Evolutionary conservation across 2,888 invertebrate genomes (phyloP).

Genomic region (Melanargia galathea): DNA sequence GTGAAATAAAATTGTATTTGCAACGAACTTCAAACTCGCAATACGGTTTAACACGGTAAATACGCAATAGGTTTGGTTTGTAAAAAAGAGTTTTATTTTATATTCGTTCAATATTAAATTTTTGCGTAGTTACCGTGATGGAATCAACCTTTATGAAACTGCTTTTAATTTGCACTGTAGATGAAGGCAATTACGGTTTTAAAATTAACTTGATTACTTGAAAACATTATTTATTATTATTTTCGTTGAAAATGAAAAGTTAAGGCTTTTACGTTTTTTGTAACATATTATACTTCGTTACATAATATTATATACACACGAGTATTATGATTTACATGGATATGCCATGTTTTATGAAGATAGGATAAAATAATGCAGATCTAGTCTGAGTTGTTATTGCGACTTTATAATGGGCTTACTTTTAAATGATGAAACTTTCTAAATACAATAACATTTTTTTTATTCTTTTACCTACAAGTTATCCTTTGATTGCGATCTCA

Average conservation of each 20-base stretch:
- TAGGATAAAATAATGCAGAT: background rate
- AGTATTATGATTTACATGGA: too few species aligned
- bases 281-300: too few species aligned
- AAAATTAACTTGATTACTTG: background rate
- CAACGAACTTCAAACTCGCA: slow-evolving; percentile 18
- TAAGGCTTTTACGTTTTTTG: too few species aligned
- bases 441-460: background rate
- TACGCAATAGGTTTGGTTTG: slow-evolving; percentile 7
- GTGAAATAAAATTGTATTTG: slow-evolving; percentile 19
- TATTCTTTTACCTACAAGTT: too few species aligned
- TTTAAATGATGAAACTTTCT: background rate
- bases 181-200: background rate
- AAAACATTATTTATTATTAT: background rate
- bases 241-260: too few species aligned
- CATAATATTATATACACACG: too few species aligned
- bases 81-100: background rate
- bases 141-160: background rate
- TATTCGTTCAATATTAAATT: slow-evolving; percentile 3
- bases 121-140: background rate
- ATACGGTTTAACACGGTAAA: too few species aligned
- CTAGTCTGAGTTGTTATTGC: too few species aligned
- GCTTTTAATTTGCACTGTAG: background rate
- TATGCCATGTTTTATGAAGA: background rate
- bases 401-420: background rate
- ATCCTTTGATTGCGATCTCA: too few species aligned